Percentiles rank a stretch among this genome's conserved stretches.
Conservation (phyloP, 2,113 vertebrate species). For the pig (Sus scrofa) region DNA sequence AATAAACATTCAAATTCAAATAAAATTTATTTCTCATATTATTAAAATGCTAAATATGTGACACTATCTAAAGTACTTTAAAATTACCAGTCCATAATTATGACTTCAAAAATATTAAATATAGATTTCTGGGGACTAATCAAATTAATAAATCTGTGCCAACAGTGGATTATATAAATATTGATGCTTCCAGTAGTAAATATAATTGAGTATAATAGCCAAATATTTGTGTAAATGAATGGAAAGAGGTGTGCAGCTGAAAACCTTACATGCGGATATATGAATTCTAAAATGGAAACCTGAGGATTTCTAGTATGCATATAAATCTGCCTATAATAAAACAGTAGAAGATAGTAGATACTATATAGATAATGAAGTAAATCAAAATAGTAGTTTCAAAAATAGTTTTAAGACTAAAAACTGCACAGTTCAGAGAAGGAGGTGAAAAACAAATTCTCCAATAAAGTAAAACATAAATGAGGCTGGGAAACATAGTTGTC, state of each 20-base stretch:
- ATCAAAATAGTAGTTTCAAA: background rate
- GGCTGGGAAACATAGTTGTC: background rate
- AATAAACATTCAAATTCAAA: background rate
- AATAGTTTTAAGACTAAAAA: background rate
- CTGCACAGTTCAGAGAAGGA: background rate
- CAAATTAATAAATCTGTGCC: slow-evolving; percentile 73
- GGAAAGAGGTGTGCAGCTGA: slow-evolving; percentile 53
- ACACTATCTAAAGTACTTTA: background rate
- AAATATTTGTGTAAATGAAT: slow-evolving; percentile 34
- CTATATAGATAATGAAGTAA: slow-evolving; percentile 34
- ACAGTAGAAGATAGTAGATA: slow-evolving; percentile 39
- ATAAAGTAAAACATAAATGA: background rate
- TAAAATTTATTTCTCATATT: background rate
- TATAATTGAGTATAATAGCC: slow-evolving; percentile 50
- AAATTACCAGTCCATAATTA: background rate
- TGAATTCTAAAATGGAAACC: slow-evolving; percentile 63
- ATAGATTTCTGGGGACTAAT: slow-evolving; percentile 62
- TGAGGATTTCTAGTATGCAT: slow-evolving; percentile 61
- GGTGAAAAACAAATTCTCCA: background rate
- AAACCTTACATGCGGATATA: slow-evolving; percentile 50
- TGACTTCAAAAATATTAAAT: slow-evolving; percentile 69
- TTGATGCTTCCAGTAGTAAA: slow-evolving; percentile 58
- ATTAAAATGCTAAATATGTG: background rate
- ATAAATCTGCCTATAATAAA: slow-evolving; percentile 58
- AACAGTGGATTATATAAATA: slow-evolving; percentile 46